Conservation (phyloP, 2,888 invertebrate species). For the Platypus cylindrus region DNA sequence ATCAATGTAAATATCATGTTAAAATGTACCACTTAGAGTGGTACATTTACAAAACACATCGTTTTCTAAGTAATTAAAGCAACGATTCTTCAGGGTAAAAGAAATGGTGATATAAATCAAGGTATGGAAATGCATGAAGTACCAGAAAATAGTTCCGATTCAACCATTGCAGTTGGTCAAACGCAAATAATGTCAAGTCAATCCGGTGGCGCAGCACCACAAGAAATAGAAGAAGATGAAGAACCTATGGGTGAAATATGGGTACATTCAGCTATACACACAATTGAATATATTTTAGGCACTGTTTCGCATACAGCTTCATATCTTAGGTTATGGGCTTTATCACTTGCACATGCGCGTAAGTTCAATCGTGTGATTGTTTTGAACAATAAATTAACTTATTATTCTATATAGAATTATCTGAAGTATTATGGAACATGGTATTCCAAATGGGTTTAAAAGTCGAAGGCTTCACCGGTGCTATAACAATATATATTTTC, state of each 20-base stretch:
- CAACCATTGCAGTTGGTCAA: slow-evolving; percentile 12
- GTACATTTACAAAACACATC: too few species aligned
- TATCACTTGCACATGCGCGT: slow-evolving; percentile 93
- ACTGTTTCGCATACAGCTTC: slow-evolving; percentile 96
- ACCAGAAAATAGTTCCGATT: slow-evolving; percentile 27
- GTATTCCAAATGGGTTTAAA: slow-evolving; percentile 19
- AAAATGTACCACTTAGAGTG: background rate
- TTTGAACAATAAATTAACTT: background rate
- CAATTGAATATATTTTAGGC: slow-evolving; percentile 91
- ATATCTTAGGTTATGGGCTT: slow-evolving; percentile 90
- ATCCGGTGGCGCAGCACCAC: too few species aligned
- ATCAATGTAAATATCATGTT: slow-evolving; percentile 3
- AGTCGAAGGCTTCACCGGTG: slow-evolving; percentile 32
- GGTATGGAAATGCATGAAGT: slow-evolving; percentile 48
- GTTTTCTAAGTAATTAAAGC: background rate
- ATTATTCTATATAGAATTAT: slow-evolving; percentile 27
- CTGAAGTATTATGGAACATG: slow-evolving; percentile 29
- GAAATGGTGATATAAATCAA: slow-evolving; percentile 53
- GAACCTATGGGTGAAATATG: slow-evolving; percentile 76
- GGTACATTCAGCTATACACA: slow-evolving; percentile 91
- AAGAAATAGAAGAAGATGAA: slow-evolving; percentile 33
- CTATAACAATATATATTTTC: slow-evolving; percentile 45
- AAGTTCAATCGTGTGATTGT: slow-evolving; percentile 33
- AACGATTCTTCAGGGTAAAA: slow-evolving; percentile 17
- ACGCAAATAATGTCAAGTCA: slow-evolving; percentile 31